Base-by-base conservation (phyloP, 2,888 invertebrate species). In the Tachina grossa region DNA sequence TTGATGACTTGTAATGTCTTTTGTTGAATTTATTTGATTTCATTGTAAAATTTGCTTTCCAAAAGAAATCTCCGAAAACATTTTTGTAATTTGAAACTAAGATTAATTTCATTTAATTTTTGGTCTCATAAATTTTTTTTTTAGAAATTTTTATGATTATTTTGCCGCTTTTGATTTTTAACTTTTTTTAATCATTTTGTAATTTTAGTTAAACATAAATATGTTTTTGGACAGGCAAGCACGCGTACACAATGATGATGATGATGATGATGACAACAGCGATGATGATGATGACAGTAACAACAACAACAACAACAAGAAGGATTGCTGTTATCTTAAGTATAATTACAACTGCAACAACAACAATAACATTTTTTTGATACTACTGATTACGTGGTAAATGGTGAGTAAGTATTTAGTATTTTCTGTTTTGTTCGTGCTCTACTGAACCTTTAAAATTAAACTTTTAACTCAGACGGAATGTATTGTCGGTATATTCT, bases 301-400 rank as follows among this genome's bases (percentile, higher is more conserved):
- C 66, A 59, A 53, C 63, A 63, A 65, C 19, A 47, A 77, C 39
- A 53, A 45, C 43, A 51, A 74, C 19, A 49, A 66, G 57, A 51
- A 66, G 59, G 77, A 78, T 83, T 83, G 77, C 53, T 83, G 77
- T 72, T 72, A 78, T 66, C 65, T 83, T 77, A 72, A 53, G 45
- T 66, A 66, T 57, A 53, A 63, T 45, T 76, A 74, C 59, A 47
- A 43, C 63, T 43, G 8, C 53, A 61, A 57, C 11, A 69, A 55
- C 63, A 76, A 74, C 31, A 63, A 63, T 16, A 74, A 55, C 14
- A 31, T 3, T 49, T 8, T 69, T 84, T 19, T 80, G 53, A 68
- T 75, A 65, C 69, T 65, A 45, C 65, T 71, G 69, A 80, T 84
- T 84, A 84, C 80, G 68, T 84, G 79, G 47, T 80, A 76, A 75